A percentile compares a stretch with the other conserved stretches of the same genome.
phyloP scores from a whole-genome alignment of 2,888 invertebrate genomes.

The Lepidonotus clava region DNA sequence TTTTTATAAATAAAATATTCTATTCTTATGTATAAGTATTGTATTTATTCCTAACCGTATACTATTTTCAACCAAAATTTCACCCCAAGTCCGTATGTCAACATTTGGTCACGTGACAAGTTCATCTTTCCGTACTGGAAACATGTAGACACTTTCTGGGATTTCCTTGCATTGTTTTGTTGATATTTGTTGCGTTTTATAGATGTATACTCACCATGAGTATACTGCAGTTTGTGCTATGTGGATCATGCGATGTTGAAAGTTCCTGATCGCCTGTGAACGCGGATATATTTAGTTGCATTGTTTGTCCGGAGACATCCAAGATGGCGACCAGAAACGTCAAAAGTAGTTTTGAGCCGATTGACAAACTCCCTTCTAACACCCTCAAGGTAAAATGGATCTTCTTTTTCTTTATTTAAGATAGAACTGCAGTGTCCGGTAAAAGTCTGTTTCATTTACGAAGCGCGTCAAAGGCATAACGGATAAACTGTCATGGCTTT shows the following conservation, averaged over 20 bases:
- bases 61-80: background rate
- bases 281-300: constrained; percentile 25
- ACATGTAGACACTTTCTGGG: constrained; percentile 24
- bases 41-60: too few species aligned
- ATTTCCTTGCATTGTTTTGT: background rate
- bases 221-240: background rate
- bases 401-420: background rate
- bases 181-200: background rate
- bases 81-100: constrained; percentile 38
- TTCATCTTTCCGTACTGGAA: constrained; percentile 35
- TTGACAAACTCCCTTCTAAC: constrained; percentile 74
- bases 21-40: too few species aligned
- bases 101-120: constrained; percentile 53
- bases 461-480: background rate
- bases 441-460: background rate
- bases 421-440: background rate
- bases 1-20: background rate
- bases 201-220: background rate
- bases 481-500: background rate
- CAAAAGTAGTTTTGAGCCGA: constrained; percentile 58
- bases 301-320: constrained; percentile 43
- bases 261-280: constrained; percentile 9
- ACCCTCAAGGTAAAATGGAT: constrained; percentile 73
- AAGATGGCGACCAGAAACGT: constrained; percentile 58
- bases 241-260: background rate